Base-by-base conservation (phyloP, 2,113 vertebrate species). In the Maccullochella peelii region DNA sequence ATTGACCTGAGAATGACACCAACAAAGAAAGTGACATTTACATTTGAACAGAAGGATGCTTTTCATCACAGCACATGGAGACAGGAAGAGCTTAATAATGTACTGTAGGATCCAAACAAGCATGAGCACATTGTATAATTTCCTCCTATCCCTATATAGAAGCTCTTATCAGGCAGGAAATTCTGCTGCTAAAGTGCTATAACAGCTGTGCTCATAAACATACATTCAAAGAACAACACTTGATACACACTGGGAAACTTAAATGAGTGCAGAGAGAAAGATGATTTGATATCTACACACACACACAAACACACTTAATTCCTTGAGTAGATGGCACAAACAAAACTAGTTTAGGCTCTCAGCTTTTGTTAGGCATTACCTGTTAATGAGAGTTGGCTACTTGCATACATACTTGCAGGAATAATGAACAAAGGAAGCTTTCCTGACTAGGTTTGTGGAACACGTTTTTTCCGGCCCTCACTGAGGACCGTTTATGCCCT, bases 1-100 rank as follows among this genome's bases (percentile, higher is more conserved):
- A 0, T 99, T 99, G 25, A 99, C 98, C 98, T 99, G 84, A 33
- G 33, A 25, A 23, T 27, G 75, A 77, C 52, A 66, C 23, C 50
- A 9, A 65, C 21, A 66, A 44, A 86, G 25, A 81, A 18, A 6
- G 33, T 0, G 0, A 23, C n/a, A 14, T 80, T 74, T 40, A 30
- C 7, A 38, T 76, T 65, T 42, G 11, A 69, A 54, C 16, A 52
- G 8, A 16, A 18, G 20, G 23, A 14, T 10, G n/a, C 59, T 27
- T 61, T 23, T 12, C 14, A 44, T 3, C 42, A 52, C 23, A 2
- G 1, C 14, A 59, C 25, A 54, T 21, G 8, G 23, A 44, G 15
- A 80, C 21, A 55, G 12, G 11, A 10, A 52, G 27, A 12, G 66
- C 44, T 44, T 12, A 59, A 44, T 74, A 68, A 74, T 57, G 78